phyloP scores from a whole-genome alignment of 1,140 invertebrate genomes.

The Adoxophyes honmai region DNA sequence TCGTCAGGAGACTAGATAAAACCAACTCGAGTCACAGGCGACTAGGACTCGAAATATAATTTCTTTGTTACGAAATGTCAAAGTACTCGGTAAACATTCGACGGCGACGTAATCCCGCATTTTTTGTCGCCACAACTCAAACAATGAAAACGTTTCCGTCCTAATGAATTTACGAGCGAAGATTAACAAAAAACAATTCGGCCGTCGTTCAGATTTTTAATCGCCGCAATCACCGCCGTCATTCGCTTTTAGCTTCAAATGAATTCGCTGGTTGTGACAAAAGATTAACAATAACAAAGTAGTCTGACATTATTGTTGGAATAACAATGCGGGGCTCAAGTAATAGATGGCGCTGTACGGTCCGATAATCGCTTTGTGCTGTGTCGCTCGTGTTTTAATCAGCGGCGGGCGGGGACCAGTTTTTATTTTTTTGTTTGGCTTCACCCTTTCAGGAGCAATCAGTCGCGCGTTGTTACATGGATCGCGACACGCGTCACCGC shows the following conservation, averaged over 20 bases:
- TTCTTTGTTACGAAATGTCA: background rate
- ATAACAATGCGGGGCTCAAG: slow-evolving; percentile 41
- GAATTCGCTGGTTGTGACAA: slow-evolving; percentile 13
- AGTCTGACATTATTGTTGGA: slow-evolving; percentile 42
- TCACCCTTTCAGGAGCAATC: slow-evolving; percentile 62
- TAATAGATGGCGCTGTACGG: slow-evolving; percentile 54
- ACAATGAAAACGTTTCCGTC: slow-evolving; percentile 1
- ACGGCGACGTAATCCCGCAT: slow-evolving; percentile 1
- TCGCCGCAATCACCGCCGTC: background rate
- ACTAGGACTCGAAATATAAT: too few species aligned
- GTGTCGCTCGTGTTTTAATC: slow-evolving; percentile 59
- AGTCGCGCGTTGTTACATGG: slow-evolving; percentile 58
- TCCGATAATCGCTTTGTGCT: slow-evolving; percentile 69
- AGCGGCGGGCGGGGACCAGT: slow-evolving; percentile 42
- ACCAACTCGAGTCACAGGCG: too few species aligned
- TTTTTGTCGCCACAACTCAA: slow-evolving; percentile 1
- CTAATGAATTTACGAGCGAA: slow-evolving; percentile 15
- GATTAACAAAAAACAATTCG: slow-evolving; percentile 1
- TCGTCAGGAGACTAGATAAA: too few species aligned
- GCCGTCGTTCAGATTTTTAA: slow-evolving; percentile 9
- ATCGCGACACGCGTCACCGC: slow-evolving; percentile 52
- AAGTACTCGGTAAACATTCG: background rate
- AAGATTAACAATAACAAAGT: slow-evolving; percentile 28
- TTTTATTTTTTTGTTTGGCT: slow-evolving; percentile 49
- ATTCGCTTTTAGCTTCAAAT: slow-evolving; percentile 10